Base-by-base conservation (phyloP, 2,113 vertebrate species). In the Triplophysa tibetana region DNA sequence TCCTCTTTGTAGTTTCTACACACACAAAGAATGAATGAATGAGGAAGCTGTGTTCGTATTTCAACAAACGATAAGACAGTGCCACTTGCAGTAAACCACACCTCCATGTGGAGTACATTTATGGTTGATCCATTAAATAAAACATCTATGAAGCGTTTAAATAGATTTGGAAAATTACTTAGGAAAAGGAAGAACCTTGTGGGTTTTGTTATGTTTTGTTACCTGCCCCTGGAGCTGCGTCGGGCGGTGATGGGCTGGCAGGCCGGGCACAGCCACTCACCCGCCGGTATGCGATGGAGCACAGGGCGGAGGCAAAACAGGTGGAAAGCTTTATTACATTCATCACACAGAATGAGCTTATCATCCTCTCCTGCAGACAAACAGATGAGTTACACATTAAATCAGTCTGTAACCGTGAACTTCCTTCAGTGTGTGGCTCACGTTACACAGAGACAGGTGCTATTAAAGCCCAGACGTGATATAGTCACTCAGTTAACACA, bases 261-360 rank as follows among this genome's bases (percentile, higher is more conserved):
- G 0, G 97, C 97, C 1, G 95, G 96, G 77, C 98, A 99, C 78
- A 95, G 91, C 98, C 98, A 99, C 72, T 99, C 97, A 0, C 96
- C 95, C 0, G 91, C 93, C 0, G 98, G 98, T 74, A 99, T 96
- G 86, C 95, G 94, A 69, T 98, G 95, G 23, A 99, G 92, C 0
- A 94, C 97, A 0, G 97, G 98, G 8, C 98, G 90, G 91, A 99
- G 92, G 84, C 98, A 99, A 80, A 98, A 96, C 80, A 99, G 91
- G 87, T 99, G 98, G 94, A 99, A 99, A 77, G 96, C 97, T 90
- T 99, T 98, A 89, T 98, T 98, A 88, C 98, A 99, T 88, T 96
- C 96, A 0, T 99, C 98, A 85, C 98, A 99, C 56, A 99, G 91
- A 89, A 98, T 97, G 77, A 99, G 93, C 84, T 98, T 97, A 92